Evolutionary conservation across 2,797 vertebrate genomes (phyloP), one percentile per base, ranked within the genome.

Genomic region (Aphelocoma californica): DNA sequence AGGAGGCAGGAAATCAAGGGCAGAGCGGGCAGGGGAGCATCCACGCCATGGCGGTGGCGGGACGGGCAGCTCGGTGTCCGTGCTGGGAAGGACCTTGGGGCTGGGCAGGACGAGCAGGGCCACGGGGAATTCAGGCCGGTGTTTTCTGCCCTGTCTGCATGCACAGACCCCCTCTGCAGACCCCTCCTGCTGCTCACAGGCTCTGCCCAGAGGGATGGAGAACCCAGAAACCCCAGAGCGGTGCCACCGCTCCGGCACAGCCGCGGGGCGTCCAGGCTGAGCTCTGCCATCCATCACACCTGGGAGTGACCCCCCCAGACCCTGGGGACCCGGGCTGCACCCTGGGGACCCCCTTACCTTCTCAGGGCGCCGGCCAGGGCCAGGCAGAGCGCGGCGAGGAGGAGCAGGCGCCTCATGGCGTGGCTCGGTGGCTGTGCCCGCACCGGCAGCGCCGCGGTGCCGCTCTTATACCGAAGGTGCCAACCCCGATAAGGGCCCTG

Each of bases 291-390:
- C 16, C 38, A 1, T 14, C 40, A 0, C 75, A 4, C 4, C 61
- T 12, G 64, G 32, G 4, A 36, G 2, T 1, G 0, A 71, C 10
- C 45, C 80, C 28, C 16, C 0, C 2, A 26, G 42, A 61, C 14
- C 62, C 47, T 1, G 4, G 18, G 26, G 25, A 14, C 8, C 6
- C 3, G 10, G 54, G 54, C 25, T 21, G n/a, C 50, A 5, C 51
- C 58, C 5, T 13, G 70, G 72, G 60, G 21, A 28, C 21, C 21
- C 44, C 11, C 94, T 98, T 95, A 98, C 98, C 97, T 98, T 47
- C 90, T 91, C 38, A 98, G 29, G 47, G 94, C 8, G 1, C 61
- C 64, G 50, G 70, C 86, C 80, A 92, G 61, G 64, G 51, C 79
- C 42, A 97, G 31, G 77, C 94, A 96, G 90, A 97, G 81, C 38